A percentile compares a stretch with the other conserved stretches of the same genome.
Evolutionary conservation across 2,797 vertebrate species (phyloP).

Genomic region (Sebastes jordani): DNA sequence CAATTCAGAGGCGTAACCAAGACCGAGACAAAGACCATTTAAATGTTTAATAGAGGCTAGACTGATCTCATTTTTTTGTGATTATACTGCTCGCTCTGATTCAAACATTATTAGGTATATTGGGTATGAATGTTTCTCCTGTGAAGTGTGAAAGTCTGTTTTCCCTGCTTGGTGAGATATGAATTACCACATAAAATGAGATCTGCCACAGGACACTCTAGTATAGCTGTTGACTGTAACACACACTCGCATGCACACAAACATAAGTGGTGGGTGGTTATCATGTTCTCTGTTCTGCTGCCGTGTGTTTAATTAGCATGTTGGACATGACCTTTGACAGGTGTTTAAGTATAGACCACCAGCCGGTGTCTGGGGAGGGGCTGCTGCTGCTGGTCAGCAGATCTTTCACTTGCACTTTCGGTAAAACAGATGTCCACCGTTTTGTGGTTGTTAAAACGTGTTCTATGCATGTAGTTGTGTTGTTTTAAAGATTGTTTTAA

Average conservation of each 20-base stretch:
- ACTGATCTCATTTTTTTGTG: neutral
- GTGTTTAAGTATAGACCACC: slow-evolving; percentile 45
- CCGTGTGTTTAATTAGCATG: slow-evolving; percentile 57
- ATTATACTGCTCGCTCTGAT: neutral
- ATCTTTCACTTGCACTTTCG: slow-evolving; percentile 10
- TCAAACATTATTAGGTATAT: neutral
- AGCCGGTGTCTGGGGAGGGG: neutral
- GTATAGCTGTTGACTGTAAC: slow-evolving; percentile 38
- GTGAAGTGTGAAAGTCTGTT: slow-evolving; percentile 17
- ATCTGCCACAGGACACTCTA: slow-evolving; percentile 18
- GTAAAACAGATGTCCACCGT: slow-evolving; percentile 19
- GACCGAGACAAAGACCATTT: neutral
- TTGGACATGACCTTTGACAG: slow-evolving; percentile 55
- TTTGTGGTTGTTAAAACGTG: neutral
- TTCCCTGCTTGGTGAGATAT: slow-evolving; percentile 11
- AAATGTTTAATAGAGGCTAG: neutral
- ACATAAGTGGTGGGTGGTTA: slow-evolving; percentile 5
- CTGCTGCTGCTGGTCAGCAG: slow-evolving; percentile 21
- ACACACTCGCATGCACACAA: slow-evolving; percentile 9
- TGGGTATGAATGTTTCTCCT: neutral
- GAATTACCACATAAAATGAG: slow-evolving; percentile 32
- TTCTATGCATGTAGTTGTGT: neutral
- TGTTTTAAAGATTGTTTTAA: neutral
- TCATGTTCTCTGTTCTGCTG: slow-evolving; percentile 35
- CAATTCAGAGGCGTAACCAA: neutral